phyloP scores from a whole-genome alignment of 1,140 invertebrate species.

The Gonioctena quinquepunctata region DNA sequence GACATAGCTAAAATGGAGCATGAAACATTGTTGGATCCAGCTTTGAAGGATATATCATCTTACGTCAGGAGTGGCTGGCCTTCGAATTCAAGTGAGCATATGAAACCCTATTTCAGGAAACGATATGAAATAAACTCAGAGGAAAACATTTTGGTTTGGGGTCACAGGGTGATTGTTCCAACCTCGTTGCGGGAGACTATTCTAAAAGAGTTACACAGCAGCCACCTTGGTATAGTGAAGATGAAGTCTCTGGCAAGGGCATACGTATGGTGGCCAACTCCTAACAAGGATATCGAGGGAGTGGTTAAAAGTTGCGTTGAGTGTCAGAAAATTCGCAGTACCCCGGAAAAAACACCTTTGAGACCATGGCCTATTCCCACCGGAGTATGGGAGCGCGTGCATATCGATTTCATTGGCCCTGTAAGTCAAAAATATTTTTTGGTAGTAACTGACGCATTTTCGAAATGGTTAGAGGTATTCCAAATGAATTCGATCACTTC shows the following conservation, averaged over 20 bases:
- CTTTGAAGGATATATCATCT: background rate
- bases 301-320: constrained; percentile 22
- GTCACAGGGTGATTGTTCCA: constrained; percentile 42
- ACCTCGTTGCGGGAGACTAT: constrained; percentile 29
- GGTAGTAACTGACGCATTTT: constrained; percentile 56
- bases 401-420: constrained; percentile 57
- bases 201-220: constrained; percentile 45
- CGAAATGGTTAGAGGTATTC: constrained; percentile 55
- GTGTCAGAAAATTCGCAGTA: constrained; percentile 16
- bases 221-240: constrained; percentile 46
- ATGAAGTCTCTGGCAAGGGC: constrained; percentile 36
- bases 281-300: constrained; percentile 55
- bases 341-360: background rate
- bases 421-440: constrained; percentile 51
- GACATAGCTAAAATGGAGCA: background rate
- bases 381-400: constrained; percentile 54
- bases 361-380: constrained; percentile 31
- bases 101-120: background rate
- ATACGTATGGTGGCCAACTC: constrained; percentile 33
- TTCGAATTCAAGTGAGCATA: background rate
- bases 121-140: background rate
- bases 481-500: constrained; percentile 28
- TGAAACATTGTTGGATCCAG: background rate
- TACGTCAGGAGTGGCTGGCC: background rate
- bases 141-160: constrained; percentile 33